These are phyloP conservation scores for Manduca sexta DNA, from an alignment of 1,140 invertebrate genomes.

Conservation along the genomic window DNA sequence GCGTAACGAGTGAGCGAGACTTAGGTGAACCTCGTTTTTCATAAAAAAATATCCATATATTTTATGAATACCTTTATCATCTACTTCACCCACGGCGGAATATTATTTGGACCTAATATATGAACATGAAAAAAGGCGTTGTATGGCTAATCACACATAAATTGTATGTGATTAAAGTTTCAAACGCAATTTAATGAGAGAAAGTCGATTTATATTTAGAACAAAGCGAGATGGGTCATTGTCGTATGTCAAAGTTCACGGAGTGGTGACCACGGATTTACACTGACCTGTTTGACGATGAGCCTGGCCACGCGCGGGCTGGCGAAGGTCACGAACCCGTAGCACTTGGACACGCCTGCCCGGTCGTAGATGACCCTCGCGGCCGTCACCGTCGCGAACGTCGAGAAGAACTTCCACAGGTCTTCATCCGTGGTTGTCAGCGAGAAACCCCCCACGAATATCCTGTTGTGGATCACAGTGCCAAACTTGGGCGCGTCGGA, in stretches of 20 bases:
- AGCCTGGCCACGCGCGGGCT: slow-evolving; percentile 65
- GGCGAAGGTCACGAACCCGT: slow-evolving; percentile 95
- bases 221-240: too few species aligned
- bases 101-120: too few species aligned
- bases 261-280: neutral
- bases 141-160: too few species aligned
- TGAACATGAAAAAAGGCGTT: too few species aligned
- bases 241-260: neutral
- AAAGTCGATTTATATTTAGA: too few species aligned
- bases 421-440: slow-evolving; percentile 89
- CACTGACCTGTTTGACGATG: slow-evolving; percentile 68
- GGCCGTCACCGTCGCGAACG: slow-evolving; percentile 92
- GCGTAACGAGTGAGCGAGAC: too few species aligned
- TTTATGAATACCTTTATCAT: too few species aligned
- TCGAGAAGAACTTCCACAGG: slow-evolving; percentile 86
- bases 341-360: slow-evolving; percentile 95
- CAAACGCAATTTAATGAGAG: too few species aligned
- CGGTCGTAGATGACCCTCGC: slow-evolving; percentile 96
- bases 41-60: too few species aligned
- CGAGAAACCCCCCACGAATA: slow-evolving; percentile 96
- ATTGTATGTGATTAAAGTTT: too few species aligned
- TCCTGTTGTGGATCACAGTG: slow-evolving; percentile 91
- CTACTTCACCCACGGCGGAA: too few species aligned
- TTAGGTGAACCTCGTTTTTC: too few species aligned
- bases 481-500: slow-evolving; percentile 82